Percentiles rank a stretch among this genome's conserved stretches.
These are phyloP conservation scores for Blastobasis adustella DNA, from an alignment of 2,888 invertebrate species.

Conservation along the genomic window DNA sequence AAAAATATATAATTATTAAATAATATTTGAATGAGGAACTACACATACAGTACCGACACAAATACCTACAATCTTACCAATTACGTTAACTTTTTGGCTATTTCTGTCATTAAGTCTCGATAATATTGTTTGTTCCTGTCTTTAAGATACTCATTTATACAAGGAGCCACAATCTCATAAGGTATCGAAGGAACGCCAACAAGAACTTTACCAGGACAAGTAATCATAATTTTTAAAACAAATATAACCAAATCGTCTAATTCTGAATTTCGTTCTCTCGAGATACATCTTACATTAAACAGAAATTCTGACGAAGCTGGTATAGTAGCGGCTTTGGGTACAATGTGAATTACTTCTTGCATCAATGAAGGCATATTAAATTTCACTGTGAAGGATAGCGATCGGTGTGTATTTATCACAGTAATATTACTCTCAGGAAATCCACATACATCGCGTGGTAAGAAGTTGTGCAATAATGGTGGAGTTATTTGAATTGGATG, in stretches of 20 bases:
- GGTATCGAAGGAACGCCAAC: not conserved
- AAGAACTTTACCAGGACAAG: not conserved
- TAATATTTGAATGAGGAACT: too few relatives aligned
- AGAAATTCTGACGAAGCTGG: not conserved
- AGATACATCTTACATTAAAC: not conserved
- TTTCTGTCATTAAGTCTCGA: not conserved
- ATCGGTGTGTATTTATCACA: not conserved
- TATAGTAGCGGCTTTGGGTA: not conserved
- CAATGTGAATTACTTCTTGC: not conserved
- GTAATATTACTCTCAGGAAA: not conserved
- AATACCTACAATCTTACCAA: not conserved
- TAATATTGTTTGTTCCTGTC: not conserved
- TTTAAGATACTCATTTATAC: slow-evolving; percentile 4
- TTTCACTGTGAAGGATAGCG: not conserved
- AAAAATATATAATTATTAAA: too few relatives aligned
- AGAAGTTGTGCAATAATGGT: not conserved
- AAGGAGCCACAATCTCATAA: slow-evolving; percentile 9
- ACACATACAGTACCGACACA: too few relatives aligned
- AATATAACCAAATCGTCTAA: not conserved
- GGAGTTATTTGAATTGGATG: slow-evolving; percentile 4
- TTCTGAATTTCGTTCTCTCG: not conserved
- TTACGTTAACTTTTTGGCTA: not conserved
- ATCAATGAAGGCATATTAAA: not conserved
- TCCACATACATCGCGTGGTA: not conserved
- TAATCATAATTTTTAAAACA: not conserved